Percentiles rank a stretch among this genome's conserved stretches.
Conservation (phyloP, 2,888 invertebrate species). For the Nomada ferruginata region DNA sequence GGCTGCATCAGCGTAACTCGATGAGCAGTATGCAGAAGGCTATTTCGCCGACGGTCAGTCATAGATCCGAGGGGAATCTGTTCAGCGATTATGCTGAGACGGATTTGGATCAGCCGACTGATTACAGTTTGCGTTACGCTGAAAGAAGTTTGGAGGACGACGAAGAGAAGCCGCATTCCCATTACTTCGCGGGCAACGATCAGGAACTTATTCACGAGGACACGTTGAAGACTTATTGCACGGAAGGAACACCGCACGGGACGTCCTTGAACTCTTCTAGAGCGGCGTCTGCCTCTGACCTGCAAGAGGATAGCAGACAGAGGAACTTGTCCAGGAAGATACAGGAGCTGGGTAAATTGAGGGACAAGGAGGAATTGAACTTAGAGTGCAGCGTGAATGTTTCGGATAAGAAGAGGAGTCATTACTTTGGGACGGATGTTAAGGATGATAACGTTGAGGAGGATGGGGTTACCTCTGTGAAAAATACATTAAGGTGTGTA, state of each 20-base stretch:
- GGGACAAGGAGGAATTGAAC: constrained; percentile 46
- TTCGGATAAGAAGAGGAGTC: constrained; percentile 30
- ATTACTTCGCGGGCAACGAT: constrained; percentile 74
- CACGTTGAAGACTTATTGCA: constrained; percentile 94
- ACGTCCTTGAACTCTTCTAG: constrained; percentile 89
- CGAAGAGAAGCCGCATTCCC: constrained; percentile 78
- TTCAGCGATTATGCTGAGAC: constrained; percentile 80
- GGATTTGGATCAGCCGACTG: constrained; percentile 89
- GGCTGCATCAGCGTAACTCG: constrained; percentile 56
- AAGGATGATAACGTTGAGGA: constrained; percentile 22
- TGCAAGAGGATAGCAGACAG: constrained; percentile 85
- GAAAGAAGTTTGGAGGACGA: constrained; percentile 90
- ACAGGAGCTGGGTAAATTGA: constrained; percentile 46
- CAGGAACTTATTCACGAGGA: constrained; percentile 88
- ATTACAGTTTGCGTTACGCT: constrained; percentile 94
- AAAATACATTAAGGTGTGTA: constrained; percentile 40
- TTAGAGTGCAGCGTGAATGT: constrained; percentile 23
- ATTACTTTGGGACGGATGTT: constrained; percentile 37
- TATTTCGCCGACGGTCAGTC: constrained; percentile 66
- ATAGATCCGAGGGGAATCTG: constrained; percentile 64
- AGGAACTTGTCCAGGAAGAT: constrained; percentile 56
- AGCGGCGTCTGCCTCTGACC: constrained; percentile 94
- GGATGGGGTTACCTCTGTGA: not conserved
- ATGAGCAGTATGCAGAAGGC: constrained; percentile 64
- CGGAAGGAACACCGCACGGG: constrained; percentile 94